A percentile compares a stretch with the other conserved stretches of the same genome.
These are phyloP conservation scores for Corticium candelabrum DNA, from an alignment of 37 sponge, comb jelly and placozoan genomes.

Conservation along the genomic window DNA sequence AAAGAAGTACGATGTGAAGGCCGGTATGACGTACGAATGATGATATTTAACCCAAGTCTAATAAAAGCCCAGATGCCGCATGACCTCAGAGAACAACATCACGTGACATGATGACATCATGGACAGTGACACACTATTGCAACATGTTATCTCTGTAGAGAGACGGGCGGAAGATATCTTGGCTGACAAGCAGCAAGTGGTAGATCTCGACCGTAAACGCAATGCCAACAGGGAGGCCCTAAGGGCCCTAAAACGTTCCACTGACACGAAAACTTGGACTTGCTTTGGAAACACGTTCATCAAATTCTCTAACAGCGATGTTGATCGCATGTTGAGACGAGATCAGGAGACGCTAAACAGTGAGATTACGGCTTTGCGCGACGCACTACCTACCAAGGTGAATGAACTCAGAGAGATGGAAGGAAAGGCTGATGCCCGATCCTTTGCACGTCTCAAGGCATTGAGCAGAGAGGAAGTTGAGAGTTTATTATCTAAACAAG, in stretches of 20 bases:
- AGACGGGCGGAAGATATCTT: not conserved
- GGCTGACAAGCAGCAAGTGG: not conserved
- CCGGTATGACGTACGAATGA: too few relatives aligned
- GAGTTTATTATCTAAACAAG: too few relatives aligned
- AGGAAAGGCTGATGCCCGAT: not conserved
- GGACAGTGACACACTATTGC: not conserved
- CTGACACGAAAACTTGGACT: not conserved
- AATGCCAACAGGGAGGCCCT: not conserved
- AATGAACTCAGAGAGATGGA: not conserved
- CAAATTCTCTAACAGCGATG: not conserved
- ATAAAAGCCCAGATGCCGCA: too few relatives aligned
- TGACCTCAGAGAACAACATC: not conserved
- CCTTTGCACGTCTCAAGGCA: not conserved
- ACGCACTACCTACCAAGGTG: not conserved
- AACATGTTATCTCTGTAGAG: not conserved
- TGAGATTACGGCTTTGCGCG: not conserved
- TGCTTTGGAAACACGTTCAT: not conserved
- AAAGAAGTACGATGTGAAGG: too few relatives aligned
- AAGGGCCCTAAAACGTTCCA: not conserved
- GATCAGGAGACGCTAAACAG: not conserved
- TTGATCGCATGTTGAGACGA: not conserved
- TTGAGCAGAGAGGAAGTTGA: not conserved
- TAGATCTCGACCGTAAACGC: not conserved
- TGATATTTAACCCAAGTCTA: too few relatives aligned
- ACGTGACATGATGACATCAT: not conserved